These are phyloP conservation scores for Otocyon megalotis DNA, from an alignment of 2,113 vertebrate species.

Conservation along the genomic window DNA sequence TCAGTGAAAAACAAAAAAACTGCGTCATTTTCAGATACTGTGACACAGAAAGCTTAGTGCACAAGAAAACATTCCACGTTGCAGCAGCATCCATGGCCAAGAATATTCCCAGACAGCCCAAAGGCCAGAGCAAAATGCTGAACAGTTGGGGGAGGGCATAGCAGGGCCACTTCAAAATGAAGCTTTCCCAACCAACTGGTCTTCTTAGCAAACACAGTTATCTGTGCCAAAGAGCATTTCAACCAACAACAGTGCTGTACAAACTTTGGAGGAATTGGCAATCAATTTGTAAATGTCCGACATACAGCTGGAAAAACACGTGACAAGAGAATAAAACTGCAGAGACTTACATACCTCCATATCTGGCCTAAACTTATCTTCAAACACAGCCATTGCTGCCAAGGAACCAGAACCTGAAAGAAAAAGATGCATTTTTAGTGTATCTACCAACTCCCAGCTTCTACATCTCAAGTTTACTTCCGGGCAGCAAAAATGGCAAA, in stretches of 20 bases:
- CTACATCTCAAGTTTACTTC: slow-evolving; percentile 72
- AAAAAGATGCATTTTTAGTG: slow-evolving; percentile 72
- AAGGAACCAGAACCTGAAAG: slow-evolving; percentile 95
- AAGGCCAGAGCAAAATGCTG: neutral
- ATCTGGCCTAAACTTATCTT: slow-evolving; percentile 95
- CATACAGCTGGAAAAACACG: slow-evolving; percentile 4
- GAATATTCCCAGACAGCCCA: neutral
- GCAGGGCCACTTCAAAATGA: neutral
- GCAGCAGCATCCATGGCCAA: neutral
- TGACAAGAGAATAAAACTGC: slow-evolving; percentile 41
- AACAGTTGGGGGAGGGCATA: neutral
- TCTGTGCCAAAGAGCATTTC: neutral
- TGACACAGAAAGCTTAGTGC: slow-evolving; percentile 20
- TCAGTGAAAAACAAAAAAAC: slow-evolving; percentile 24
- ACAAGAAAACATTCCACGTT: neutral
- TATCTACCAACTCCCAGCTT: slow-evolving; percentile 60
- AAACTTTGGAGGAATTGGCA: neutral
- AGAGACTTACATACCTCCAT: slow-evolving; percentile 92
- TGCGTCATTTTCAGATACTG: neutral
- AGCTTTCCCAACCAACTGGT: neutral
- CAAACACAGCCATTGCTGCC: slow-evolving; percentile 98
- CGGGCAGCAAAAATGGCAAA: slow-evolving; percentile 49
- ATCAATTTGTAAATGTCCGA: neutral
- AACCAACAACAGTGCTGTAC: neutral
- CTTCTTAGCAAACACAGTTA: neutral